Evolutionary conservation across 2,888 invertebrate species (phyloP).

Genomic region (Caenorhabditis sp.): DNA sequence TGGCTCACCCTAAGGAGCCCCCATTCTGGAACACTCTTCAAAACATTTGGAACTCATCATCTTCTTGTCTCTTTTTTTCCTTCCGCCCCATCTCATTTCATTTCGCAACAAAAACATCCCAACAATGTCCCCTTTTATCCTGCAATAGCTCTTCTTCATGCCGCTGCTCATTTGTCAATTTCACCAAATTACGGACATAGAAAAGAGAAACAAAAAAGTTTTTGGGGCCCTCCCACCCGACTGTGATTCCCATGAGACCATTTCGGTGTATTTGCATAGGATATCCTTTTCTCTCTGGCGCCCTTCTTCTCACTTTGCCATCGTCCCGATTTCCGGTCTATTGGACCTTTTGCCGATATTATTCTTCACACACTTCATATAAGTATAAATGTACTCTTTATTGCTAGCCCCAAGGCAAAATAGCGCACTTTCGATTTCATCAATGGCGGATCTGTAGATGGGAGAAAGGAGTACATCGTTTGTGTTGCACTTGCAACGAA

Average conservation of each 20-base stretch:
- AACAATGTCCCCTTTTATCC: constrained; percentile 13
- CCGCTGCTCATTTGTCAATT: constrained; percentile 62
- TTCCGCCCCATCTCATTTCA: constrained; percentile 9
- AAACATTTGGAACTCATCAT: neutral
- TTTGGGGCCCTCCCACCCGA: constrained; percentile 14
- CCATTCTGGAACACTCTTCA: neutral
- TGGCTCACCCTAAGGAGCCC: no score
- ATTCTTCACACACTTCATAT: constrained; percentile 42
- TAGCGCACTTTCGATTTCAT: constrained; percentile 28
- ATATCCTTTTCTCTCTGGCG: constrained; percentile 37
- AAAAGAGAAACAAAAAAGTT: constrained; percentile 56
- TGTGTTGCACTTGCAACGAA: constrained; percentile 24
- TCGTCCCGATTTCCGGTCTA: constrained; percentile 50
- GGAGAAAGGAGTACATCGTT: neutral
- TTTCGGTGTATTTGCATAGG: constrained; percentile 55
- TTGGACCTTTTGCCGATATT: constrained; percentile 43
- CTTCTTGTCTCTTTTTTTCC: no score
- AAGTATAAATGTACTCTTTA: constrained; percentile 56
- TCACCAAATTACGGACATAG: constrained; percentile 49
- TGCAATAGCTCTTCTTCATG: neutral
- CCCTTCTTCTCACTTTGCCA: constrained; percentile 20
- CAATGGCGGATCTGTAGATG: constrained; percentile 4
- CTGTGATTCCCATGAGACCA: constrained; percentile 51
- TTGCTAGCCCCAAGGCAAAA: constrained; percentile 52
- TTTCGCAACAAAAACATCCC: constrained; percentile 35